Percentiles rank a stretch among this genome's conserved stretches.
phyloP scores from a whole-genome alignment of 2,888 invertebrate genomes.

The Thecophora atra region DNA sequence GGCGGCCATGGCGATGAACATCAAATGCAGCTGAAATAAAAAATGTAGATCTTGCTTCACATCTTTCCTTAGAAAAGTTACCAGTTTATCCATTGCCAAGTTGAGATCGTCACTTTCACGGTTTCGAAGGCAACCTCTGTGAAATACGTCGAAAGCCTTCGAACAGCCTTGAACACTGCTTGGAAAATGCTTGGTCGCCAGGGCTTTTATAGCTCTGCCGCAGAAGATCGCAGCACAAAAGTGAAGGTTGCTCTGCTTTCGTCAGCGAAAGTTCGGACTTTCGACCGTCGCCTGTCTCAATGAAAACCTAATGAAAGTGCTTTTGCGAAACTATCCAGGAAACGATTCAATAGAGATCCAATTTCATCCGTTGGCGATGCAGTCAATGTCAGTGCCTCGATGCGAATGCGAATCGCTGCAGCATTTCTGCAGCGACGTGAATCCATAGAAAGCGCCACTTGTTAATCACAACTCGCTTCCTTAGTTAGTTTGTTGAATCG shows the following conservation, averaged over 20 bases:
- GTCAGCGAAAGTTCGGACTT: constrained; percentile 23
- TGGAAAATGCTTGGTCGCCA: constrained; percentile 10
- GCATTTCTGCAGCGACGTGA: too few relatives aligned
- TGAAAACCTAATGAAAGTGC: constrained; percentile 34
- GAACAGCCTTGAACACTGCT: constrained; percentile 20
- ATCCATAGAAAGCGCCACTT: too few relatives aligned
- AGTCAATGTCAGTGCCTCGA: neutral
- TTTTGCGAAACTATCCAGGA: constrained; percentile 23
- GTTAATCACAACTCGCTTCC: too few relatives aligned
- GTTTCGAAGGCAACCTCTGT: too few relatives aligned
- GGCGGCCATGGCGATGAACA: neutral
- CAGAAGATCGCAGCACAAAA: constrained; percentile 13
- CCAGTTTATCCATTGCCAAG: constrained; percentile 15
- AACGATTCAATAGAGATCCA: constrained; percentile 33
- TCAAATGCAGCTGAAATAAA: constrained; percentile 13
- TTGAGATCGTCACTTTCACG: neutral
- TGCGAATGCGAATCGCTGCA: too few relatives aligned
- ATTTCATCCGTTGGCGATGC: constrained; percentile 5
- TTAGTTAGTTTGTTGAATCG: too few relatives aligned
- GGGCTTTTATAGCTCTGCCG: constrained; percentile 32
- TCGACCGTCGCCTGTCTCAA: constrained; percentile 6
- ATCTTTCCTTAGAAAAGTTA: constrained; percentile 7
- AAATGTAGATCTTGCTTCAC: neutral
- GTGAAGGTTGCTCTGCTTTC: constrained; percentile 24
- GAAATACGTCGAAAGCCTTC: too few relatives aligned